Conservation (phyloP, 2,888 invertebrate genomes). For the Cantharis lateralis region DNA sequence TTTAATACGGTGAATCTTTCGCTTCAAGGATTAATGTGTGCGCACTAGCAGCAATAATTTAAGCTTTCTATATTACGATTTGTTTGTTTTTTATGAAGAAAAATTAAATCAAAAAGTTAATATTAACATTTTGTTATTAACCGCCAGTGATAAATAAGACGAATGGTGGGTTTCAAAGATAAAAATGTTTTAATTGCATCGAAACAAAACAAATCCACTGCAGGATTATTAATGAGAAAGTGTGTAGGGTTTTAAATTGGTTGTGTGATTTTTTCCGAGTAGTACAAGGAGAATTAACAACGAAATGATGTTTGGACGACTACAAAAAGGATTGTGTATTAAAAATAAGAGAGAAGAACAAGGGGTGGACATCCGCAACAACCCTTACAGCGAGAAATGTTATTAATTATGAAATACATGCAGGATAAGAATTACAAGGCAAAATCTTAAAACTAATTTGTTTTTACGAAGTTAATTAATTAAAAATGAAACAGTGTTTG, state of each 20-base stretch:
- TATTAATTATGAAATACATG: slow-evolving; percentile 48
- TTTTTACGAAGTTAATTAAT: slow-evolving; percentile 53
- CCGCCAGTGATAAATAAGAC: not conserved
- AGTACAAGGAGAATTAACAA: not conserved
- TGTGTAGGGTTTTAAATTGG: slow-evolving; percentile 34
- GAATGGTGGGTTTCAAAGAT: not conserved
- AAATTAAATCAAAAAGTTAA: not conserved
- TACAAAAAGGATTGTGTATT: slow-evolving; percentile 34
- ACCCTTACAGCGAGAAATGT: slow-evolving; percentile 41
- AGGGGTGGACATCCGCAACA: slow-evolving; percentile 33
- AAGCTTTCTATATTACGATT: slow-evolving; percentile 9
- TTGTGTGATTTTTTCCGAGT: slow-evolving; percentile 14
- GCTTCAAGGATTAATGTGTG: slow-evolving; percentile 27
- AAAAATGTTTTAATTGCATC: slow-evolving; percentile 29
- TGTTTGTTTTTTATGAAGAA: not conserved
- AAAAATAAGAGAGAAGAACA: slow-evolving; percentile 33
- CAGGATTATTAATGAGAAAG: slow-evolving; percentile 36
- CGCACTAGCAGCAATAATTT: slow-evolving; percentile 26
- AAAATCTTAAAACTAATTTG: slow-evolving; percentile 53
- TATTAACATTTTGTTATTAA: not conserved
- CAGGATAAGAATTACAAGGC: slow-evolving; percentile 44
- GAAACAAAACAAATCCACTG: slow-evolving; percentile 27
- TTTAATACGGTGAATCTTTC: slow-evolving; percentile 29
- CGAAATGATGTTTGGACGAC: slow-evolving; percentile 4
- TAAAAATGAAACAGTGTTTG: slow-evolving; percentile 48